Percentiles rank a stretch among this genome's conserved stretches.
Conservation (phyloP, 1,140 invertebrate genomes). For the Cotesia typhae region DNA sequence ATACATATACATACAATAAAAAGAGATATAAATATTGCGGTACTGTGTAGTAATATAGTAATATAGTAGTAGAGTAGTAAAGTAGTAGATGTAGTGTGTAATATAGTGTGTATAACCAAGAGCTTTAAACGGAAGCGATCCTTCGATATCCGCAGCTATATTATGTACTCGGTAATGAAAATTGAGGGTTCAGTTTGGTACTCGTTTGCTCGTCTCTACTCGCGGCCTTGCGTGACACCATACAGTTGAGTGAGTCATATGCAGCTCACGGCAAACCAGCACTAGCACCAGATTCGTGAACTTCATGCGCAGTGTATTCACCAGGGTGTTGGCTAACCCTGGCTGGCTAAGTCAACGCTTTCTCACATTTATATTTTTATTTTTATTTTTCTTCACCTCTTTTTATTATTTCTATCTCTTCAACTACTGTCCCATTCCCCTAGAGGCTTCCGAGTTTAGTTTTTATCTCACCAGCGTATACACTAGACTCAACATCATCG, state of each 20-base stretch:
- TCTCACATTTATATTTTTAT: slow-evolving; percentile 18
- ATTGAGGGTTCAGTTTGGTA: slow-evolving; percentile 9
- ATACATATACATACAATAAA: too few relatives aligned
- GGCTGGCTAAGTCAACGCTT: slow-evolving; percentile 19
- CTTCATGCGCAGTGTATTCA: slow-evolving; percentile 34
- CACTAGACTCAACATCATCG: slow-evolving; percentile 9
- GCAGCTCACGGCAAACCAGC: neutral
- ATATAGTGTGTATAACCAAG: neutral
- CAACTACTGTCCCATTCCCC: slow-evolving; percentile 14
- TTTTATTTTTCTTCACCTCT: slow-evolving; percentile 16
- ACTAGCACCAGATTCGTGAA: slow-evolving; percentile 37
- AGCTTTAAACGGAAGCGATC: slow-evolving; percentile 26
- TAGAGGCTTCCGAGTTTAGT: slow-evolving; percentile 9
- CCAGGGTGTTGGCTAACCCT: neutral
- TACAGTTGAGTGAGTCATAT: slow-evolving; percentile 43
- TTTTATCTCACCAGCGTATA: slow-evolving; percentile 15
- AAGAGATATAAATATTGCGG: too few relatives aligned
- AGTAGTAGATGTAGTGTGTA: neutral
- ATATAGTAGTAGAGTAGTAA: neutral
- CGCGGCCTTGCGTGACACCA: slow-evolving; percentile 46
- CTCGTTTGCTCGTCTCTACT: neutral
- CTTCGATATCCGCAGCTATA: slow-evolving; percentile 24
- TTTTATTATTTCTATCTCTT: neutral
- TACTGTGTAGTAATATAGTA: neutral
- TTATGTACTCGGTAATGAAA: slow-evolving; percentile 11